phyloP scores from a whole-genome alignment of 2,797 vertebrate species.

The Remorina albescens region DNA sequence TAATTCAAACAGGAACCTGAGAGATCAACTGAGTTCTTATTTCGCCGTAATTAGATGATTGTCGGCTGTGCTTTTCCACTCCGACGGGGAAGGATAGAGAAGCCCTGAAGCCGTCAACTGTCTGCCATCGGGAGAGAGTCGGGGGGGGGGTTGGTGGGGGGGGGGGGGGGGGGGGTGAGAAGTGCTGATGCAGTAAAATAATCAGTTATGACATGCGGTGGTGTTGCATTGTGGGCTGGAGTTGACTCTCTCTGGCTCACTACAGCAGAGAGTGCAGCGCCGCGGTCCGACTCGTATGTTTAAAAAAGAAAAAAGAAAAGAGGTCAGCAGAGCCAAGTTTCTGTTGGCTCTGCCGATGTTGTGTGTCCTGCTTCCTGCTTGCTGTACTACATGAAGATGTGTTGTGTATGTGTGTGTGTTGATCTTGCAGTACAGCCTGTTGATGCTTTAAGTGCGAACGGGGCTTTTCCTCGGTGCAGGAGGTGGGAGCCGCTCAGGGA shows the following conservation, averaged over 20 bases:
- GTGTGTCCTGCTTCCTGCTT: constrained; percentile 8
- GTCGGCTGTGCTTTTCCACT: constrained; percentile 31
- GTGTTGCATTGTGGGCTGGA: constrained; percentile 55
- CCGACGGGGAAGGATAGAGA: constrained; percentile 9
- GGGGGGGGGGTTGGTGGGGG: no score
- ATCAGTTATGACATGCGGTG: constrained; percentile 40
- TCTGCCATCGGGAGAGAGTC: constrained; percentile 9
- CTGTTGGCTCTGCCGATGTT: background rate
- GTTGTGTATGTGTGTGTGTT: constrained; percentile 14
- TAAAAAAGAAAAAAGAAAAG: background rate
- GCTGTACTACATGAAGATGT: background rate
- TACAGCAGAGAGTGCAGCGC: constrained; percentile 38
- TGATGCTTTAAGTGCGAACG: constrained; percentile 55
- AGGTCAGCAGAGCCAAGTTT: no score
- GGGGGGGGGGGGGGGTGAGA: constrained; percentile 28
- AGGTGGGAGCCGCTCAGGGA: constrained; percentile 40
- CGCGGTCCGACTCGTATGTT: constrained; percentile 9
- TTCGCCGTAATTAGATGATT: constrained; percentile 38
- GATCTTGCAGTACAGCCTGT: constrained; percentile 30
- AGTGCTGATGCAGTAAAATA: constrained; percentile 42
- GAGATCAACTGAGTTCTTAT: constrained; percentile 56
- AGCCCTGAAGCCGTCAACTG: background rate
- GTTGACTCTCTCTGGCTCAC: constrained; percentile 56
- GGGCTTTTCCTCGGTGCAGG: constrained; percentile 33
- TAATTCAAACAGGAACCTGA: constrained; percentile 61